Evolutionary conservation across 2,113 vertebrate species (phyloP).

Genomic region (Grammomys dolichurus): DNA sequence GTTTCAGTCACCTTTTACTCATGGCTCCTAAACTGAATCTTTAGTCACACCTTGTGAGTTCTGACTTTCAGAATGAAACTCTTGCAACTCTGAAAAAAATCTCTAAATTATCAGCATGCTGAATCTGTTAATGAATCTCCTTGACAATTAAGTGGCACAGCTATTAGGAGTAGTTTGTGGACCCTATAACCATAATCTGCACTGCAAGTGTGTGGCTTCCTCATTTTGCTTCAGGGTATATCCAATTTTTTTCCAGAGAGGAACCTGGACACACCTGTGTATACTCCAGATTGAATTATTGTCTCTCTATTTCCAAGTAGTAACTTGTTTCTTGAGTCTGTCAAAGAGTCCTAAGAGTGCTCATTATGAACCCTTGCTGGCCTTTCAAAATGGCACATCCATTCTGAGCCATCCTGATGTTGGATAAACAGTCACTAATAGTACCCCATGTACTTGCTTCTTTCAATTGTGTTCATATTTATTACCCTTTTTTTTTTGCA

Average conservation of each 20-base stretch:
- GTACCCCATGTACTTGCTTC: constrained; percentile 58
- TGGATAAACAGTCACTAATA: constrained; percentile 68
- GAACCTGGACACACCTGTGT: neutral
- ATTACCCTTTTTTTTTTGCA: constrained; percentile 55
- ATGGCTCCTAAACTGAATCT: neutral
- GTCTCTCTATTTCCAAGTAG: constrained; percentile 54
- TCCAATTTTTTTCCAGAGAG: neutral
- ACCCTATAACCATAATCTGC: rapidly evolving
- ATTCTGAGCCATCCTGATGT: constrained; percentile 51
- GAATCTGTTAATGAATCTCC: rapidly evolving
- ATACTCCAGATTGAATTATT: neutral
- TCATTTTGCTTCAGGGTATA: neutral
- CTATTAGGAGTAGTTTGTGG: rapidly evolving
- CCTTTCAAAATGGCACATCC: constrained; percentile 55
- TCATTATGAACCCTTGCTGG: constrained; percentile 63
- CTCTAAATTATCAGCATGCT: neutral
- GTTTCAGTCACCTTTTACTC: neutral
- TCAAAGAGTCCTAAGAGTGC: constrained; percentile 48
- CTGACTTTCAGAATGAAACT: constrained; percentile 6
- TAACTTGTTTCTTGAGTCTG: constrained; percentile 56
- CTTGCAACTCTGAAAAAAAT: neutral
- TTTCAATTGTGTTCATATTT: constrained; percentile 67
- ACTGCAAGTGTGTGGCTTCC: rapidly evolving
- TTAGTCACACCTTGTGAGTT: neutral
- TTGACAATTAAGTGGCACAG: neutral